These are phyloP conservation scores for Euwallacea similis DNA, from an alignment of 1,140 invertebrate genomes.

Conservation along the genomic window DNA sequence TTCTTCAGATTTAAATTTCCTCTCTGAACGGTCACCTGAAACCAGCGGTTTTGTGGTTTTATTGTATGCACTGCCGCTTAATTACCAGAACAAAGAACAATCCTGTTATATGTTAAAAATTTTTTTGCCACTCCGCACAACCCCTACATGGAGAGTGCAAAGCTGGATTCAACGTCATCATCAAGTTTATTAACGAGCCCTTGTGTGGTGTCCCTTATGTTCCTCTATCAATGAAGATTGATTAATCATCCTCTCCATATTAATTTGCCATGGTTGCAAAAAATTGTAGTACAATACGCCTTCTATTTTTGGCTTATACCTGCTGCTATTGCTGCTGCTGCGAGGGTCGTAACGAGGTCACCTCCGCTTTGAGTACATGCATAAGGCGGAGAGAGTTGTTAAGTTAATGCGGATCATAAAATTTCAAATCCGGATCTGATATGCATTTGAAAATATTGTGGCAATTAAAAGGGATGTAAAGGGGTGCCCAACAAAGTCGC, in stretches of 20 bases:
- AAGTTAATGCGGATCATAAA: no score
- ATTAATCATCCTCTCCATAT: conserved; percentile 12
- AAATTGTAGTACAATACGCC: no score
- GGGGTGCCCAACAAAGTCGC: no score
- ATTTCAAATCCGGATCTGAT: no score
- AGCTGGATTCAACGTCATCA: conserved; percentile 22
- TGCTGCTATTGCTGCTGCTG: no score
- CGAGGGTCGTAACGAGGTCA: no score
- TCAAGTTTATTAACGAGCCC: conserved; percentile 27
- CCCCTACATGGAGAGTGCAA: conserved; percentile 25
- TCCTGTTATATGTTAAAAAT: background rate
- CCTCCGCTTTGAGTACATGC: no score
- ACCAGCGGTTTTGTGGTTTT: background rate
- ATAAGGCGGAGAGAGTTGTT: no score
- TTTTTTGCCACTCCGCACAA: conserved; percentile 14
- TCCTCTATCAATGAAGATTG: conserved; percentile 18
- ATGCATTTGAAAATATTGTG: no score
- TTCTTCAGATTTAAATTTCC: background rate
- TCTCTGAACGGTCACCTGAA: background rate
- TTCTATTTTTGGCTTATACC: no score
- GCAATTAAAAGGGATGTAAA: no score
- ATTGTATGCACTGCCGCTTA: no score
- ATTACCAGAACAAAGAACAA: background rate
- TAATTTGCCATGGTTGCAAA: background rate
- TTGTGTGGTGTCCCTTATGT: conserved; percentile 23